Evolutionary conservation across 1,140 invertebrate genomes (phyloP).

Genomic region (Trissolcus basalis): DNA sequence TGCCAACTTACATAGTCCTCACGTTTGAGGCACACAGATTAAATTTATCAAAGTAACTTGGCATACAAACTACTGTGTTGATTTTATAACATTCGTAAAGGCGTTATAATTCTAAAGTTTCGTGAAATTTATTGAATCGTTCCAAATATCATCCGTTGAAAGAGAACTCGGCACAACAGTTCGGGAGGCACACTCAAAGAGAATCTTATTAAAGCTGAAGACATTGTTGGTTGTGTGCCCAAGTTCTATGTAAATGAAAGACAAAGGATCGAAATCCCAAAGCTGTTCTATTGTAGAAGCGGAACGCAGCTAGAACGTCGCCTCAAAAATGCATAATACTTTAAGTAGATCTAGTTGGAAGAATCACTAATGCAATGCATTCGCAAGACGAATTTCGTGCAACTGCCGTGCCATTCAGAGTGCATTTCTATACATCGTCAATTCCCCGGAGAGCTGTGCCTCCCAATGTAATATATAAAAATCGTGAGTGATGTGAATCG

Average conservation of each 20-base stretch:
- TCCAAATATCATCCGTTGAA: conserved; percentile 44
- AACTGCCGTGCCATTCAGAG: conserved; percentile 54
- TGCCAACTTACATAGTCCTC: too few relatives aligned
- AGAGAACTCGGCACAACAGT: conserved; percentile 47
- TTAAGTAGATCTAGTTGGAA: conserved; percentile 54
- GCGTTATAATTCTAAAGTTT: conserved; percentile 33
- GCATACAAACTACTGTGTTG: conserved; percentile 13
- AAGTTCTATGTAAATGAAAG: conserved; percentile 60
- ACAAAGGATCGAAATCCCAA: conserved; percentile 54
- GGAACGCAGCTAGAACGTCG: conserved; percentile 39
- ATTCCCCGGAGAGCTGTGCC: conserved; percentile 32
- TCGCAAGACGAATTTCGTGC: conserved; percentile 52
- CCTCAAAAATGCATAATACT: conserved; percentile 59
- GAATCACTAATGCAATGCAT: conserved; percentile 58
- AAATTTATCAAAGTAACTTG: conserved; percentile 13
- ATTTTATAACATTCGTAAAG: conserved; percentile 30
- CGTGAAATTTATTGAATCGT: conserved; percentile 49
- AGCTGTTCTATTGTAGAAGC: conserved; percentile 48
- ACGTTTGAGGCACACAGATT: background rate
- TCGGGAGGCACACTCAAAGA: conserved; percentile 47
- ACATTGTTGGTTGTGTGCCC: conserved; percentile 56
- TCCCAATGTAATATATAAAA: conserved; percentile 42
- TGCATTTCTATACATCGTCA: conserved; percentile 51
- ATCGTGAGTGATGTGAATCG: too few relatives aligned
- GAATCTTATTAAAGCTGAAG: conserved; percentile 57